A percentile compares a stretch with the other conserved stretches of the same genome.
Conservation (phyloP, 2,888 invertebrate species). For the Atrina japonica region DNA sequence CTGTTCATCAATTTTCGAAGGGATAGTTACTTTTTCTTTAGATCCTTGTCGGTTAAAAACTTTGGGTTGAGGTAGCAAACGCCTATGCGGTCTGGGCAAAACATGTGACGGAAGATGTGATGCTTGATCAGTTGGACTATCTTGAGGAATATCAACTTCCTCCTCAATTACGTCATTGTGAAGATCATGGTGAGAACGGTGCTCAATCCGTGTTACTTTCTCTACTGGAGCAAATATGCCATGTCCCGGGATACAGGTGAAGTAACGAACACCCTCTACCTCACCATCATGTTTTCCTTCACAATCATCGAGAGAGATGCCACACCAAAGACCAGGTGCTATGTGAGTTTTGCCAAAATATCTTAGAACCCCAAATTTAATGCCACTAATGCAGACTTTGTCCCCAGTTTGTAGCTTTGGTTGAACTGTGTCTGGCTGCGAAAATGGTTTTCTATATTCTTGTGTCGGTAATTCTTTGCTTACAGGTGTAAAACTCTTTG, state of each 20-base stretch:
- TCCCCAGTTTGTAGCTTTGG: slow-evolving; percentile 77
- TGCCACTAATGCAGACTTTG: slow-evolving; percentile 81
- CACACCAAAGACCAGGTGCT: slow-evolving; percentile 85
- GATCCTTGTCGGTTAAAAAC: slow-evolving; percentile 16
- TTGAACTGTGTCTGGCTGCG: slow-evolving; percentile 11
- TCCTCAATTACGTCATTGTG: slow-evolving; percentile 12
- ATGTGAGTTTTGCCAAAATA: slow-evolving; percentile 84
- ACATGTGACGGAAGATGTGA: not conserved
- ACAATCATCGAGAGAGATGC: slow-evolving; percentile 84
- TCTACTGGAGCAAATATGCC: slow-evolving; percentile 85
- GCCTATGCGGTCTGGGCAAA: slow-evolving; percentile 5
- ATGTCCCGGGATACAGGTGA: slow-evolving; percentile 83
- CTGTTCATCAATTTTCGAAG: slow-evolving; percentile 40
- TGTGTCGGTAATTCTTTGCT: not conserved
- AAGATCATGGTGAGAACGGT: slow-evolving; percentile 11
- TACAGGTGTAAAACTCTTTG: slow-evolving; percentile 30
- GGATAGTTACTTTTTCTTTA: slow-evolving; percentile 29
- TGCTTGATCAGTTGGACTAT: slow-evolving; percentile 8
- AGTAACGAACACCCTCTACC: slow-evolving; percentile 85
- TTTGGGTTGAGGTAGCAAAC: slow-evolving; percentile 40
- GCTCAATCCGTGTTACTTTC: slow-evolving; percentile 81
- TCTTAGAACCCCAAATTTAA: slow-evolving; percentile 83
- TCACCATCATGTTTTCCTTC: slow-evolving; percentile 86
- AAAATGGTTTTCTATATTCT: slow-evolving; percentile 19
- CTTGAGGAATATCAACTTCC: slow-evolving; percentile 10